Evolutionary conservation across 2,888 invertebrate species (phyloP), one percentile per base, ranked within the genome.

Genomic region (Pharmacophagus antenor): DNA sequence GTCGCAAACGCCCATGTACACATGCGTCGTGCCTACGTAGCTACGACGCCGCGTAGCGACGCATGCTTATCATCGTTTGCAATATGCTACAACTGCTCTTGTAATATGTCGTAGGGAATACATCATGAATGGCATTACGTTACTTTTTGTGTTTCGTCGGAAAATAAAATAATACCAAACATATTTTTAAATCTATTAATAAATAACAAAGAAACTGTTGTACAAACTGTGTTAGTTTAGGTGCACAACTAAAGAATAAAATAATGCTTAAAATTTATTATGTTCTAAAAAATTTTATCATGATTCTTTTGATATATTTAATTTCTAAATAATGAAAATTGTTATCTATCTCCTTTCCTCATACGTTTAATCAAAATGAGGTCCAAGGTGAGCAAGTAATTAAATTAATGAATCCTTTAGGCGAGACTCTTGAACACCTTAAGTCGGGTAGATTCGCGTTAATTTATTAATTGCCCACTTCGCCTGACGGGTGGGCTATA

Each of bases 391-490:
- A 77, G 64, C 50, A 71, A 77, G 76, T 84, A 86, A 85, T 87
- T 83, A 85, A 85, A 80, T 85, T 79, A 85, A 85, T 84, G 84
- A 85, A 86, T 84, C 81, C 82, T 83, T 82, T 74, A 78, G 74
- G 73, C 72, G 74, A 78, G 76, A 71, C 70, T 70, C 76, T 66
- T 74, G 79, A 83, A 76, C 82, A 83, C 84, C 85, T 87, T 85
- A 85, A 86, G 85, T 80, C 80, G 79, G 70, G 79, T 69, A 79
- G 82, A 85, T 86, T 82, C 81, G 70, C 71, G 82, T 83, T 89
- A 90, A 90, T 90, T 89, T 88, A 90, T 90, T 89, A 90, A 90
- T 89, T 88, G 88, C 84, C 80, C 77, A 80, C 80, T 84, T 82
- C 80, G 77, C 84, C 79, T 84, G 59, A 59, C 64, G 67, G 68